These are phyloP conservation scores for Plemyria rubiginata DNA, from an alignment of 2,888 invertebrate genomes.

Conservation along the genomic window DNA sequence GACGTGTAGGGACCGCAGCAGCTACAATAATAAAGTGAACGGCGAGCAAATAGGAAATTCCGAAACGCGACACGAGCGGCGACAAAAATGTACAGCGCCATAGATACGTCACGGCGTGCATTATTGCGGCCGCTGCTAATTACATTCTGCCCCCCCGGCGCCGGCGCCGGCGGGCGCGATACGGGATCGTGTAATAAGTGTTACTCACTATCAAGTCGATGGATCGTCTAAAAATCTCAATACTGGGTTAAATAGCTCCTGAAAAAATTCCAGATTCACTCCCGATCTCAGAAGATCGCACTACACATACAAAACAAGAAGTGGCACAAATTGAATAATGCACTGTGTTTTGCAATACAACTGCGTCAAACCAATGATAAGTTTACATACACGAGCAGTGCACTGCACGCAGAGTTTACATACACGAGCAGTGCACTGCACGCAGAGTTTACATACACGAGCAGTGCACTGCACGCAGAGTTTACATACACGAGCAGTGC, in stretches of 20 bases:
- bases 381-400: constrained; percentile 1
- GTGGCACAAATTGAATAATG: not conserved
- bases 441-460: constrained; percentile 5
- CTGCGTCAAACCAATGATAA: not conserved
- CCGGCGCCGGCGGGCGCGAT: no score
- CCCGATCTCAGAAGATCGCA: no score
- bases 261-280: no score
- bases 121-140: not conserved
- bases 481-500: not conserved
- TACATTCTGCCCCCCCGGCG: no score
- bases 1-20: constrained; percentile 1
- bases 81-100: constrained; percentile 25
- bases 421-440: not conserved
- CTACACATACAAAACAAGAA: no score
- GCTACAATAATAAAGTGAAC: constrained; percentile 21
- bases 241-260: no score
- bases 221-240: no score
- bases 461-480: constrained; percentile 3
- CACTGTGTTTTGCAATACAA: not conserved
- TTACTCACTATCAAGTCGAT: no score
- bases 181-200: no score
- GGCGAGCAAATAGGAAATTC: constrained; percentile 23
- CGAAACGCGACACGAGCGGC: constrained; percentile 13
- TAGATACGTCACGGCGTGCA: constrained; percentile 6
- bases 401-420: no score